Conservation (phyloP, 2,888 invertebrate species). For the Parnassius mnemosyne region DNA sequence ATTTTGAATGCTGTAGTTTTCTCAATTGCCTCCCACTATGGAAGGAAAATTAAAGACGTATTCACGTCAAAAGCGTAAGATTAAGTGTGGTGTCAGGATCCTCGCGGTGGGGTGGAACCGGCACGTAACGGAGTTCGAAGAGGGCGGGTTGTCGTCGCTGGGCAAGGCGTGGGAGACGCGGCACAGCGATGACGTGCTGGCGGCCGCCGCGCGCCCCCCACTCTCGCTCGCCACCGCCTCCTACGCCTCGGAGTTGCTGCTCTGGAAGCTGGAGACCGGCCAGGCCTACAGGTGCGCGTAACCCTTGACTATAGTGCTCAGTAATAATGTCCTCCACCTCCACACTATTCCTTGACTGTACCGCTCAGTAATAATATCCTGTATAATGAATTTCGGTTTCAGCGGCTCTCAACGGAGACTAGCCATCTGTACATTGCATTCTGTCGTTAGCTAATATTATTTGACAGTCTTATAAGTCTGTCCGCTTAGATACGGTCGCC, state of each 20-base stretch:
- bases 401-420: too few species aligned
- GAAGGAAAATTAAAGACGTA: too few species aligned
- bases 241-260: conserved; percentile 88
- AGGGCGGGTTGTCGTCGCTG: conserved; percentile 72
- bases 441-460: too few species aligned
- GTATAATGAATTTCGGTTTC: too few species aligned
- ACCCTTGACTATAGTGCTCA: not conserved
- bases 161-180: conserved; percentile 86
- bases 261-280: conserved; percentile 92
- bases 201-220: conserved; percentile 83
- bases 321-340: too few species aligned
- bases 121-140: conserved; percentile 83
- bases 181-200: conserved; percentile 88
- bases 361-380: not conserved
- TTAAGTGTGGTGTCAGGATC: conserved; percentile 68
- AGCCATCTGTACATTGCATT: too few species aligned
- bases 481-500: too few species aligned
- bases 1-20: too few species aligned
- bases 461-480: too few species aligned
- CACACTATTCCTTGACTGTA: not conserved
- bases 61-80: too few species aligned
- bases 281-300: conserved; percentile 81
- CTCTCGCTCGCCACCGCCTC: conserved; percentile 87
- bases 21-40: too few species aligned
- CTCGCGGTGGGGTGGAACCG: conserved; percentile 90